A percentile compares a stretch with the other conserved stretches of the same genome.
These are phyloP conservation scores for Acanthiza pusilla DNA, from an alignment of 2,797 vertebrate species.

Conservation along the genomic window DNA sequence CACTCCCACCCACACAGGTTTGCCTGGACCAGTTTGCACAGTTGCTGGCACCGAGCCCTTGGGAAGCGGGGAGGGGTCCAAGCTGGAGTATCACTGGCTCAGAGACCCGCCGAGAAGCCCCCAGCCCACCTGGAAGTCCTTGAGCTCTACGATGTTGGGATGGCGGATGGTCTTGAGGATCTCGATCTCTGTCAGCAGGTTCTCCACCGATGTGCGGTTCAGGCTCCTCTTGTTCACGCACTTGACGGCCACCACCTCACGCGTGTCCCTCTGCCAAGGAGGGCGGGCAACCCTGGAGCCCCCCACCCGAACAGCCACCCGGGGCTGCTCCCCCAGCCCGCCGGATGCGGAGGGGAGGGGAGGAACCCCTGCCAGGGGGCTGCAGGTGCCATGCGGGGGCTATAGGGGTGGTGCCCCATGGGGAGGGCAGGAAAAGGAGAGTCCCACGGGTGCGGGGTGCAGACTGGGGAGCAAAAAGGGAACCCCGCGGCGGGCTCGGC, in stretches of 20 bases:
- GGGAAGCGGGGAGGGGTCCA: neutral
- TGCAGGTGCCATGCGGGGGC: neutral
- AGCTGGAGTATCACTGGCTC: accelerated
- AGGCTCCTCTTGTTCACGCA: constrained; percentile 92
- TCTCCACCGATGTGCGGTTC: constrained; percentile 90
- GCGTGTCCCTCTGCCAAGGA: constrained; percentile 78
- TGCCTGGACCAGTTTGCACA: neutral
- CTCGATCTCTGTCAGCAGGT: constrained; percentile 94
- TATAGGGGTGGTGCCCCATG: accelerated
- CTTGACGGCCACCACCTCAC: constrained; percentile 94
- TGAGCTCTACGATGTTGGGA: constrained; percentile 93
- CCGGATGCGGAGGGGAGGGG: accelerated
- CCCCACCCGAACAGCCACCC: neutral
- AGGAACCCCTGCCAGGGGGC: neutral
- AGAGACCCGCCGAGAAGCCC: accelerated
- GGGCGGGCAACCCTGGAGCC: neutral
- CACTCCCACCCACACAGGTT: neutral
- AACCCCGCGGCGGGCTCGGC: neutral
- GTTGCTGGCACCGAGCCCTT: neutral
- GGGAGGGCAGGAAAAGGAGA: accelerated
- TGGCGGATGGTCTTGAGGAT: constrained; percentile 92
- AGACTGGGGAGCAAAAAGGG: accelerated
- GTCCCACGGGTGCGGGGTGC: accelerated
- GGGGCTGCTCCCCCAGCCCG: neutral
- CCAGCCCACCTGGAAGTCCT: constrained; percentile 88